phyloP scores from a whole-genome alignment of 1,140 invertebrate species.

The Drosophila ananassae region DNA sequence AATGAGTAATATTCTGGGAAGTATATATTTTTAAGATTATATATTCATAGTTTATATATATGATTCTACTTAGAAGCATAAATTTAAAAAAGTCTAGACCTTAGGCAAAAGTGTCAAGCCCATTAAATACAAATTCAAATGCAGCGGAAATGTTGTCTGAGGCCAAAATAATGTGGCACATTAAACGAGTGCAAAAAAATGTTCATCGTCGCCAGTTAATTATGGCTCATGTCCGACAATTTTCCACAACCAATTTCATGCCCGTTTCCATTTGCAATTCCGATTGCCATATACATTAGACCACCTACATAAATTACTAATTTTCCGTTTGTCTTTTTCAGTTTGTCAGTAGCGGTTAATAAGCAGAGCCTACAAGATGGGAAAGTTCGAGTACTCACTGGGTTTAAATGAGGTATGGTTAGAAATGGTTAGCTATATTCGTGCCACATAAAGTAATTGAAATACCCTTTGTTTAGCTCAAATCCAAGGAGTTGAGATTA shows the following conservation, averaged over 20 bases:
- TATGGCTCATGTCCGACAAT: conserved; percentile 39
- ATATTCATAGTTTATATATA: too few species aligned
- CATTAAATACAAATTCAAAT: conserved; percentile 19
- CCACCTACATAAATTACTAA: conserved; percentile 3
- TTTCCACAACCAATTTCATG: conserved; percentile 35
- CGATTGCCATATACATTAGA: conserved; percentile 16
- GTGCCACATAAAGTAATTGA: neutral
- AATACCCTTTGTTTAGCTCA: conserved; percentile 77
- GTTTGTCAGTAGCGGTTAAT: conserved; percentile 30
- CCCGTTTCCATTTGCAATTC: conserved; percentile 28
- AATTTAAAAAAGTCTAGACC: conserved; percentile 3
- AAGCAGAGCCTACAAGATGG: conserved; percentile 60
- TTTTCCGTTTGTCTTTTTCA: conserved; percentile 30
- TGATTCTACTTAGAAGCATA: neutral
- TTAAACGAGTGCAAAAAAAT: conserved; percentile 30
- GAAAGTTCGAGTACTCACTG: conserved; percentile 86
- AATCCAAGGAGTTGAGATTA: conserved; percentile 86
- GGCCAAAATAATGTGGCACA: conserved; percentile 33
- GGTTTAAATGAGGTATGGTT: conserved; percentile 86
- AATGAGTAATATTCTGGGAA: neutral
- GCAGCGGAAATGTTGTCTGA: conserved; percentile 35
- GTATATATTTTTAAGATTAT: too few species aligned
- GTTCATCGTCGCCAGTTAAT: conserved; percentile 24
- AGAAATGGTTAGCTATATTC: neutral
- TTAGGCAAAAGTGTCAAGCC: conserved; percentile 19